Percentiles rank a stretch among this genome's conserved stretches.
Evolutionary conservation across 2,113 vertebrate genomes (phyloP).

Genomic region (Myxocyprinus asiaticus): DNA sequence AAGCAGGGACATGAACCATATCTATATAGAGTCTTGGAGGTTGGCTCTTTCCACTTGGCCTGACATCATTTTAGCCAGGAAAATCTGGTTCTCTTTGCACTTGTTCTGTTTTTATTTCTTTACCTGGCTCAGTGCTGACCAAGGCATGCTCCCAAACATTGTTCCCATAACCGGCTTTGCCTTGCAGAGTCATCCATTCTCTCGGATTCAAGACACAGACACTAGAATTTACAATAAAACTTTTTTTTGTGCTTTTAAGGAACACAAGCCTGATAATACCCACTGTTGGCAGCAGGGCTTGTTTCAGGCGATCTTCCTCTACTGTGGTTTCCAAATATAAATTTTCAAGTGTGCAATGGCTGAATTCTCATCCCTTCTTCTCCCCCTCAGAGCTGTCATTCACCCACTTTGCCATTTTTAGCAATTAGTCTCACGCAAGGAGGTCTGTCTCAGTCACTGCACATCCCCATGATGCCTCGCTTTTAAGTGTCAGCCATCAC

Average conservation of each 20-base stretch:
- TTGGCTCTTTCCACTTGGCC: too few relatives aligned
- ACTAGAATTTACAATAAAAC: neutral
- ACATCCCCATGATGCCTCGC: constrained; percentile 13
- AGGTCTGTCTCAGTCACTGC: constrained; percentile 20
- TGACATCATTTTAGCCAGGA: too few relatives aligned
- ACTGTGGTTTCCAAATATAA: constrained; percentile 26
- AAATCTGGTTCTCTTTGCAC: neutral
- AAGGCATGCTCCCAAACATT: constrained; percentile 10
- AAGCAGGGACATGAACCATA: too few relatives aligned
- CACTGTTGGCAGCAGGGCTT: neutral
- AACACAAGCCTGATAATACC: constrained; percentile 2
- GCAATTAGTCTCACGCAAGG: constrained; percentile 37
- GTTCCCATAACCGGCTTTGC: constrained; percentile 12
- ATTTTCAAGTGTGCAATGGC: constrained; percentile 28
- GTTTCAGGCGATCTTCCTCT: constrained; percentile 28
- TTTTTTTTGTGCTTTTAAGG: constrained; percentile 6
- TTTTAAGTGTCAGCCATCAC: constrained; percentile 18
- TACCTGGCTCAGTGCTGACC: constrained; percentile 2
- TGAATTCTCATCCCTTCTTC: neutral
- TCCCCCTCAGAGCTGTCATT: constrained; percentile 37
- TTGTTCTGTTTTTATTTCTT: neutral
- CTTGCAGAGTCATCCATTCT: constrained; percentile 17
- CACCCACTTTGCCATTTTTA: constrained; percentile 34
- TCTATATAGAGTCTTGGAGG: too few relatives aligned
- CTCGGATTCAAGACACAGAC: constrained; percentile 6